Evolutionary conservation across 2,888 invertebrate species (phyloP).

Genomic region (Tinea trinotella): DNA sequence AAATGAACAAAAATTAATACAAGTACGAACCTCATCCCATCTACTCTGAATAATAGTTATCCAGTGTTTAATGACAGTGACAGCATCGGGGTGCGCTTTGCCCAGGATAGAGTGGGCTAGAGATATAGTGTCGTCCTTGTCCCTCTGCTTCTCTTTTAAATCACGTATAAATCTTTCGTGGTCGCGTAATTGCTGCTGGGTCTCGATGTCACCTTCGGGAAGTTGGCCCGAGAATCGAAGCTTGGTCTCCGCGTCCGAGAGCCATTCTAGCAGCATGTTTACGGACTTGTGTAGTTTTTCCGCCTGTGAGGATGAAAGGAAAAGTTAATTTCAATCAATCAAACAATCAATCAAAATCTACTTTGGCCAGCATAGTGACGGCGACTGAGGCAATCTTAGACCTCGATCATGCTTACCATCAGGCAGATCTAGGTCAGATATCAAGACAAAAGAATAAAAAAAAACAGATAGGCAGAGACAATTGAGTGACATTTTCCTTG

Average conservation of each 20-base stretch:
- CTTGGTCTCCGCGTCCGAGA: slow-evolving; percentile 95
- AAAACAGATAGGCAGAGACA: no score
- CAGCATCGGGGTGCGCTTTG: slow-evolving; percentile 97
- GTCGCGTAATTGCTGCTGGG: slow-evolving; percentile 83
- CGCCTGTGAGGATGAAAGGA: slow-evolving; percentile 70
- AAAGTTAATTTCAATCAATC: no score
- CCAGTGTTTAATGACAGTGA: slow-evolving; percentile 99
- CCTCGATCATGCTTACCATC: no score
- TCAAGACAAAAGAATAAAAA: no score
- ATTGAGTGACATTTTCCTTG: no score
- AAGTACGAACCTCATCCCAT: slow-evolving; percentile 97
- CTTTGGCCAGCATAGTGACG: no score
- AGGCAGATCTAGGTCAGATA: no score
- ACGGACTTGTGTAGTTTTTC: slow-evolving; percentile 94
- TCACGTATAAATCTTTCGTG: slow-evolving; percentile 90
- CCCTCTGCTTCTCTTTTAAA: slow-evolving; percentile 85
- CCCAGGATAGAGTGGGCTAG: slow-evolving; percentile 91
- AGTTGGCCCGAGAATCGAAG: slow-evolving; percentile 92
- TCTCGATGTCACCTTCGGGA: slow-evolving; percentile 92
- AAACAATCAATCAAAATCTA: no score
- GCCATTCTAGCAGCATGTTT: slow-evolving; percentile 96
- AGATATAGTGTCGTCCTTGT: slow-evolving; percentile 88
- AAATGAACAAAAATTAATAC: no score
- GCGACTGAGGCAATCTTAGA: no score
- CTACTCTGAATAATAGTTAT: slow-evolving; percentile 95